Percentiles rank a stretch among this genome's conserved stretches.
These are phyloP conservation scores for Tetheella fluctuosa DNA, from an alignment of 2,888 invertebrate species.

Conservation along the genomic window DNA sequence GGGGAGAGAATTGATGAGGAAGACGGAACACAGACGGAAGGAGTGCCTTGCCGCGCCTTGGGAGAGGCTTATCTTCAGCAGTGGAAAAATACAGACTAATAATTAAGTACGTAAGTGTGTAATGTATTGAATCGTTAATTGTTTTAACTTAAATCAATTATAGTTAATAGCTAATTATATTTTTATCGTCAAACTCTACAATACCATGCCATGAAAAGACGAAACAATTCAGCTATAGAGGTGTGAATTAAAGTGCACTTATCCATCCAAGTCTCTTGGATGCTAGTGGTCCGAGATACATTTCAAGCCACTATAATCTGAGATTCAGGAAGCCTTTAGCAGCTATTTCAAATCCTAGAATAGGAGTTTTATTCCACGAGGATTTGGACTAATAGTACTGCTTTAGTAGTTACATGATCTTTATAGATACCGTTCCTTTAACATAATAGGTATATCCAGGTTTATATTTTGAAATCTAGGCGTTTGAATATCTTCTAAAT, in stretches of 20 bases:
- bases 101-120: no score
- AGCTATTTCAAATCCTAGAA: slow-evolving; percentile 1
- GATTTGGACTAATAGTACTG: not conserved
- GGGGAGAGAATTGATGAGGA: no score
- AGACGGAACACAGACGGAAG: no score
- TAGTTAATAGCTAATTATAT: no score
- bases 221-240: not conserved
- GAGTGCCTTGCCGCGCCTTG: no score
- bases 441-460: not conserved
- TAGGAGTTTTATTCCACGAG: not conserved
- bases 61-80: no score
- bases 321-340: slow-evolving; percentile 3
- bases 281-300: not conserved
- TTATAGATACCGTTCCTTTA: not conserved
- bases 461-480: no score
- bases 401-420: not conserved
- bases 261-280: not conserved
- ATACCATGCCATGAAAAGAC: not conserved
- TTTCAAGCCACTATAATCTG: not conserved
- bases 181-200: not conserved
- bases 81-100: no score
- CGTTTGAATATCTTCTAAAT: no score
- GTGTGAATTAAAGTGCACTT: slow-evolving; percentile 2
- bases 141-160: no score
- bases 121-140: no score